phyloP scores from a whole-genome alignment of 2,113 vertebrate species.

The Mobula hypostoma region DNA sequence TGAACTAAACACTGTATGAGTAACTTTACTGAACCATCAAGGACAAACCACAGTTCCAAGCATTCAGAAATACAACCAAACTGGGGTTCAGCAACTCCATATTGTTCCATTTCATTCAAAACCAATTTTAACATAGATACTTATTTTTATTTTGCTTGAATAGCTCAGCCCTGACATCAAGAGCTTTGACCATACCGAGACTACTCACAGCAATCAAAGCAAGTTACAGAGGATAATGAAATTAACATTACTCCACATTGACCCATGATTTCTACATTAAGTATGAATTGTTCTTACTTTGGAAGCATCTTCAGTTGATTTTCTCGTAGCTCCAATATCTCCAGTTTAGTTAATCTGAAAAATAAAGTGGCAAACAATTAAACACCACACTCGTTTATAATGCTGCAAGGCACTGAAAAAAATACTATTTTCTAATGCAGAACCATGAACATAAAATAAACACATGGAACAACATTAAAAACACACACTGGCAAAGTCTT shows the following conservation, averaged over 20 bases:
- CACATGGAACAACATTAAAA: neutral
- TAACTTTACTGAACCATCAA: neutral
- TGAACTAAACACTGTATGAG: neutral
- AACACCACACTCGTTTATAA: neutral
- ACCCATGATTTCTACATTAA: neutral
- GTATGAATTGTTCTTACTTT: slow-evolving; percentile 71
- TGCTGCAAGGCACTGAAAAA: neutral
- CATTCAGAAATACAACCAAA: neutral
- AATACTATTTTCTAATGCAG: neutral
- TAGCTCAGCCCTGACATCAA: no score
- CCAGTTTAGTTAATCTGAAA: slow-evolving; percentile 84
- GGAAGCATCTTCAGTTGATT: slow-evolving; percentile 97
- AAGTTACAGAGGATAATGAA: neutral
- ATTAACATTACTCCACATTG: neutral
- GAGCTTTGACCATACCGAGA: neutral
- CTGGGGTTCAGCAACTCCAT: no score
- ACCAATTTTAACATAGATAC: neutral
- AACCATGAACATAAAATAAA: neutral
- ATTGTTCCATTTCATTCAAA: no score
- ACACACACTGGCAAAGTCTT: no score
- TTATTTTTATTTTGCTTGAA: neutral
- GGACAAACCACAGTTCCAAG: neutral
- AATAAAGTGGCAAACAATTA: slow-evolving; percentile 39
- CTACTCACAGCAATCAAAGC: neutral
- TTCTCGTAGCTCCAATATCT: slow-evolving; percentile 94